Conservation (phyloP, 2,888 invertebrate genomes). For the Chaetogeoica ovagalla region DNA sequence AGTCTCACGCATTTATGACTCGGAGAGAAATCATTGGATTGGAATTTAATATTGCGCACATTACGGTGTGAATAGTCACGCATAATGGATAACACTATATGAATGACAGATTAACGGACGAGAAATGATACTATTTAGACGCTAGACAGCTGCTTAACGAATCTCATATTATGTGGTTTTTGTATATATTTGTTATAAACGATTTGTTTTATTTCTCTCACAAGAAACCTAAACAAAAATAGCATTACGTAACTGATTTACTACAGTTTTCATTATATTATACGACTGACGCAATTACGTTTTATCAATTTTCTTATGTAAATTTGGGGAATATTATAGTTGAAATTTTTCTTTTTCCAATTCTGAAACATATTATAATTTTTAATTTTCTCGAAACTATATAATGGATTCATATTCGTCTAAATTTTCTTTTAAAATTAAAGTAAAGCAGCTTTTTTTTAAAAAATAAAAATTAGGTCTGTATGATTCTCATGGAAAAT, state of each 20-base stretch:
- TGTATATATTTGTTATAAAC: not conserved
- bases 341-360: not conserved
- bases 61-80: not conserved
- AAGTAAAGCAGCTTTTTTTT: too few relatives aligned
- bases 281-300: not conserved
- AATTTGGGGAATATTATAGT: not conserved
- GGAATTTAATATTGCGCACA: not conserved
- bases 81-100: slow-evolving; percentile 1
- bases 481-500: too few relatives aligned
- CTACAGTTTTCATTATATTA: too few relatives aligned
- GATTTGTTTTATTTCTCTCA: not conserved
- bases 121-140: not conserved
- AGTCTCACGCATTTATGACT: not conserved
- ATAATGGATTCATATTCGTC: not conserved
- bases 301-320: not conserved
- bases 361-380: not conserved
- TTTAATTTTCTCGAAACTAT: not conserved
- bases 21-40: not conserved
- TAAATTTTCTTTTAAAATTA: too few relatives aligned
- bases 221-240: not conserved
- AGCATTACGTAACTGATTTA: too few relatives aligned
- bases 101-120: not conserved
- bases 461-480: too few relatives aligned
- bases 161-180: not conserved
- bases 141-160: not conserved